phyloP scores from a whole-genome alignment of 1,140 invertebrate species.

The Ganaspis sp. region DNA sequence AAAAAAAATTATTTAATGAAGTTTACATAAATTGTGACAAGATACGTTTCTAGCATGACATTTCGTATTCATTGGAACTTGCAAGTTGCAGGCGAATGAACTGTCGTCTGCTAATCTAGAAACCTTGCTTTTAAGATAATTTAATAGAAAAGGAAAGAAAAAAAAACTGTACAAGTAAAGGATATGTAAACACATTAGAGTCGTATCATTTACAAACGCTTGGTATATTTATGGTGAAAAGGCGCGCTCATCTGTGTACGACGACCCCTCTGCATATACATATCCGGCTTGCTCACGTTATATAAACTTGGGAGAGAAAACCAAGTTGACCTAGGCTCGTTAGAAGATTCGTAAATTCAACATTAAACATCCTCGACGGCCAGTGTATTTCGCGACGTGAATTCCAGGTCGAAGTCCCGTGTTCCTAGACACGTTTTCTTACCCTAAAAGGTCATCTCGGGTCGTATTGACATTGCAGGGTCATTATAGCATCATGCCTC shows the following conservation, averaged over 20 bases:
- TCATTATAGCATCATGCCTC: slow-evolving; percentile 8
- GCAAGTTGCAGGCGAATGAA: not conserved
- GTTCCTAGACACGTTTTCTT: slow-evolving; percentile 10
- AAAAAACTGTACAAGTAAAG: not conserved
- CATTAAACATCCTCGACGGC: slow-evolving; percentile 2
- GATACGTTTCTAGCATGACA: too few relatives aligned
- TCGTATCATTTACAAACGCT: not conserved
- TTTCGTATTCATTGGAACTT: not conserved
- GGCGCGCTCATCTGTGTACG: slow-evolving; percentile 8
- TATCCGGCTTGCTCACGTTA: not conserved
- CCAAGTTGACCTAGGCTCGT: slow-evolving; percentile 28
- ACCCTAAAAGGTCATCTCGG: not conserved
- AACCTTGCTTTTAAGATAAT: not conserved
- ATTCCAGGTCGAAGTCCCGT: slow-evolving; percentile 28
- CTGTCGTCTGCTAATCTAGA: not conserved
- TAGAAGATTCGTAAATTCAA: slow-evolving; percentile 30
- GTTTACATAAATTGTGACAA: too few relatives aligned
- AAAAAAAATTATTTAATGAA: too few relatives aligned
- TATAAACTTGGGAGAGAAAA: slow-evolving; percentile 16
- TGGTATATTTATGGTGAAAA: slow-evolving; percentile 11
- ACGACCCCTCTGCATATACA: not conserved
- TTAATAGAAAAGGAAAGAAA: not conserved
- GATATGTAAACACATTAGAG: not conserved
- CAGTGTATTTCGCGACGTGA: not conserved
- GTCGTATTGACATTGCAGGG: slow-evolving; percentile 25